Base-by-base conservation (phyloP, 2,888 invertebrate species). In the Apodemia duryi region DNA sequence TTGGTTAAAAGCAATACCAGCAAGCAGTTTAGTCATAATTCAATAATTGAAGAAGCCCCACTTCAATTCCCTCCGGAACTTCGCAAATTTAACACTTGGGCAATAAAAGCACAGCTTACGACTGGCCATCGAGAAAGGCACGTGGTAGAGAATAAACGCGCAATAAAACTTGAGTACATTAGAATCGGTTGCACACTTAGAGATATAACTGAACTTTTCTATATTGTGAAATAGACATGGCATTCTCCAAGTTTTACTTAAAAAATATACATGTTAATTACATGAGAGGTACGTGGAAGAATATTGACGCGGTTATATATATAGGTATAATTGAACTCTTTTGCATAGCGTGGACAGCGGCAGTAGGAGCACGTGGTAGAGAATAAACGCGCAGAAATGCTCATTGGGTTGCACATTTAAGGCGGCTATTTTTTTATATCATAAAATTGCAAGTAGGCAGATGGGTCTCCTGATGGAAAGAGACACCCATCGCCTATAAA, bases 121-220 rank as follows among this genome's bases (percentile, higher is more conserved):
- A 60, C 49, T 61, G 49, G 64, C 63, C 65, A 65, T 57, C 49
- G 63, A 63, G 57, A 35, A 60, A 60, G 57, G 62, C 67, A 71
- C 66, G 70, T 64, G 70, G 66, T 46, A 65, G 65, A 65, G 65
- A 66, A 70, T 73, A 72, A 73, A 73, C 71, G 71, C 63, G 65
- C 76, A 74, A 80, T 83, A 81, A 84, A 81, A 78, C 73, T 73
- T 73, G 75, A 79, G 80, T 81, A 79, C 79, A 81, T 79, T 75
- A 78, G 74, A 72, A 78, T 76, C 75, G 77, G 69, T 71, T 76
- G 77, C 76, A 74, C 73, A 72, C 69, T 63, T 66, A 62, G 52
- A 64, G 54, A 41, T 38, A 13, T 13, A 35, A 13, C 32, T 13
- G 10, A 6, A 10, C 6, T 11, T 6, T 29, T 49, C 21, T 49